Conservation (phyloP, 2,113 vertebrate genomes). For the Odocoileus virginianus region DNA sequence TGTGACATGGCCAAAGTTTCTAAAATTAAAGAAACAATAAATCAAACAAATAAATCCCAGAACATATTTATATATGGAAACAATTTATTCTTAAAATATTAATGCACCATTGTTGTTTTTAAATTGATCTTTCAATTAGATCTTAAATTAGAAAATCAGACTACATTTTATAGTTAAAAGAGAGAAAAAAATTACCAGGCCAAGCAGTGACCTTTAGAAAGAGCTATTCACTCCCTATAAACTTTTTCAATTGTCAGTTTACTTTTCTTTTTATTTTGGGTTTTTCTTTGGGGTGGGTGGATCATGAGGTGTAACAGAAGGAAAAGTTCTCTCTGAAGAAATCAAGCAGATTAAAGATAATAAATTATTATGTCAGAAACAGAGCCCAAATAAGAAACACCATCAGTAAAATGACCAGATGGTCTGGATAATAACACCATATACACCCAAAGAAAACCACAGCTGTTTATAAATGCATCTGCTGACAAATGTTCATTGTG, state of each 20-base stretch:
- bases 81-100: constrained; percentile 4
- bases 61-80: constrained; percentile 60
- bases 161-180: constrained; percentile 17
- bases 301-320: constrained; percentile 44
- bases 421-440: constrained; percentile 69
- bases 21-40: constrained; percentile 36
- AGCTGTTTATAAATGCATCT: constrained; percentile 74
- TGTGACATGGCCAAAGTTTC: constrained; percentile 17
- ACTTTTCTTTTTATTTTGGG: not conserved
- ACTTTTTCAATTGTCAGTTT: not conserved
- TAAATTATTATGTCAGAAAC: constrained; percentile 71
- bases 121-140: constrained; percentile 6
- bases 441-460: constrained; percentile 61
- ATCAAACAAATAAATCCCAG: constrained; percentile 34
- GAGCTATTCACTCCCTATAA: not conserved
- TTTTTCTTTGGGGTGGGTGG: not conserved
- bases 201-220: not conserved
- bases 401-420: constrained; percentile 69
- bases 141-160: not conserved
- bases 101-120: not conserved
- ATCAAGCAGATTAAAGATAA: constrained; percentile 61
- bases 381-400: constrained; percentile 70
- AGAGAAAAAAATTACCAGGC: not conserved
- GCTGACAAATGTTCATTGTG: constrained; percentile 61
- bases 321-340: constrained; percentile 61